These are phyloP conservation scores for Ploceus nigricollis DNA, from an alignment of 2,113 vertebrate species.

Conservation along the genomic window DNA sequence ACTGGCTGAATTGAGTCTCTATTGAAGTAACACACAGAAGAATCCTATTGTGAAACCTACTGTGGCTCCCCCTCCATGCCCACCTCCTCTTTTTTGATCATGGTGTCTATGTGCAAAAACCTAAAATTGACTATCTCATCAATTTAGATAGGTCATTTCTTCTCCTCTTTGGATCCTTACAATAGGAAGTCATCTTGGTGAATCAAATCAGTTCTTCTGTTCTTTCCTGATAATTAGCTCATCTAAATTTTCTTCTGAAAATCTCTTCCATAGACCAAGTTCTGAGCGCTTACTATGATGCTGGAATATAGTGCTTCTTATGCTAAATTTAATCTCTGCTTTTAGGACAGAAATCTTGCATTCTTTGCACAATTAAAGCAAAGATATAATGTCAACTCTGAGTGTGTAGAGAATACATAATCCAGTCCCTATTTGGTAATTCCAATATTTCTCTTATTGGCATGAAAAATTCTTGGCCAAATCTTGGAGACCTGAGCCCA, in stretches of 20 bases:
- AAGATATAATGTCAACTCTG: background rate
- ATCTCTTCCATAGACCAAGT: background rate
- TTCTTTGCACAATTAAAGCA: background rate
- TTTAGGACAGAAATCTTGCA: background rate
- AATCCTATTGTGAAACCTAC: background rate
- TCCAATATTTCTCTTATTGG: background rate
- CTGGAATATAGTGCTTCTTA: background rate
- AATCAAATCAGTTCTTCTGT: background rate
- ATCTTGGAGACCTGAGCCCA: background rate
- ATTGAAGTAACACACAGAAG: background rate
- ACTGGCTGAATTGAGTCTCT: background rate
- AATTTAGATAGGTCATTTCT: background rate
- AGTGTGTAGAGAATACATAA: background rate
- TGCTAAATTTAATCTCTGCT: background rate
- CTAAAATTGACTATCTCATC: background rate
- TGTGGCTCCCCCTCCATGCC: background rate
- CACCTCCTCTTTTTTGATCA: background rate
- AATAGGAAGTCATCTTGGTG: background rate
- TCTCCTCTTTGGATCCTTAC: background rate
- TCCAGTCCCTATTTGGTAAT: background rate
- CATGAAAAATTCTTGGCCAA: background rate
- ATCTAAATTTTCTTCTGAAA: background rate
- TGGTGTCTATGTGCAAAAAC: background rate
- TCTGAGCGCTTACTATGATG: background rate
- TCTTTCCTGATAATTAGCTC: background rate